Base-by-base conservation (phyloP, 2,113 vertebrate species). In the Clarias batrachus region DNA sequence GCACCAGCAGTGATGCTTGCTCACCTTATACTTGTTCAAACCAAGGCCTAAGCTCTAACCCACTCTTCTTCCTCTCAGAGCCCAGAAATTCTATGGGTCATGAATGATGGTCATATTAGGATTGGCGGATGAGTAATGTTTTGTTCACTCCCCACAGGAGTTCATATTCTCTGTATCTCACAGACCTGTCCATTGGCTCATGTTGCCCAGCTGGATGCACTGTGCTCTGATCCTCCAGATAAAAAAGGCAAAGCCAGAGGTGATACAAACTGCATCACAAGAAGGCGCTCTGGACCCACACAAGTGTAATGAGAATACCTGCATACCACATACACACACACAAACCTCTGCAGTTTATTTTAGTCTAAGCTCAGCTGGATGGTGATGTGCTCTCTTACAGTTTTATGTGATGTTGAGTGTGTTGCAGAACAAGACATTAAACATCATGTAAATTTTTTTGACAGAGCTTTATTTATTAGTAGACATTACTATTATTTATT, bases 301-400 rank as follows among this genome's bases (percentile, higher is more conserved):
- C 60, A 30, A 23, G 23, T 65, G 73, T 23, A 76, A 27, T 71
- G 59, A 59, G 17, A 79, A 88, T 85, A 63, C 23, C 33, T 85
- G 7, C 17, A 77, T 33, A 33, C 30, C n/a, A 30, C 30, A 3
- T 62, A 79, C 79, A 60, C 37, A 77, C 62, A 84, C 25, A 77
- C 57, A 83, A n/a, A 80, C 14, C 71, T 52, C 82, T 84, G 80
- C 63, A 76, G 83, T 65, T 84, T 73, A 81, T 81, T 88, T 90
- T 70, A 84, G 68, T 65, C 60, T 71, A 84, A 81, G 87, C 70
- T 84, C 81, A 90, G 81, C 89, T 88, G 87, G 82, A 41, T 79
- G 70, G 25, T 82, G 63, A 73, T 82, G 83, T 21, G 30, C 19
- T 62, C 57, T 41, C 21, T 37, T 41, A 62, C 11, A 21, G 6